Base-by-base conservation (phyloP, 1,140 invertebrate genomes). In the Potamilus streckersoni region DNA sequence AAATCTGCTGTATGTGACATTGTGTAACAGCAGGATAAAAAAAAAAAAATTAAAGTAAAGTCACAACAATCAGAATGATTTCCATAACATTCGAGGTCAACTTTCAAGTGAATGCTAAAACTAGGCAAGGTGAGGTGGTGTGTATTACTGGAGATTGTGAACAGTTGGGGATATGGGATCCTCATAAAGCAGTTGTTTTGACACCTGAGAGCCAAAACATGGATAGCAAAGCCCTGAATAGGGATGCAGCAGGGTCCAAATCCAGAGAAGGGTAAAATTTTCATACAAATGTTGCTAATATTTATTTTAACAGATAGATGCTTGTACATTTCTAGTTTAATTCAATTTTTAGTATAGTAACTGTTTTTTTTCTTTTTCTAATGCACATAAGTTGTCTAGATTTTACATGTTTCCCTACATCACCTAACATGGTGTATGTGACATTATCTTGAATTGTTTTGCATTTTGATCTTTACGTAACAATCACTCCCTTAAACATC, bases 111-210 rank as follows among this genome's bases (percentile, higher is more conserved):
- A 31, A n/a, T 0, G 71, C 27, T n/a, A 19, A 55, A 20, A 72
- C 71, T 4, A 4, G 38, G 17, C n/a, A n/a, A 1, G 67, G 56
- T 14, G 76, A 78, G 71, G 61, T 70, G 60, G 71, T 78, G 12
- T 78, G 71, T 70, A 31, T 78, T 8, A 78, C 76, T 13, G 76
- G 76, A 16, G 58, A 78, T 17, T 65, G 61, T 69, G 19, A 55
- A n/a, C 71, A 78, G 64, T 49, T 78, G 5, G 76, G 76, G 17
- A 66, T 61, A 60, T 78, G 76, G 76, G 67, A 73, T 16, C 67
- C 63, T 13, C 19, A 78, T 31, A 61, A 69, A 27, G 71, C 59
- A 16, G 13, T 70, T 16, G 63, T 59, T 56, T 31, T 78, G 17
- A 19, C 17, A 14, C 27, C 12, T 61, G 65, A 78, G 19, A 19